Evolutionary conservation across 2,113 vertebrate species (phyloP).

Genomic region (Pseudorectes ferrugineus): DNA sequence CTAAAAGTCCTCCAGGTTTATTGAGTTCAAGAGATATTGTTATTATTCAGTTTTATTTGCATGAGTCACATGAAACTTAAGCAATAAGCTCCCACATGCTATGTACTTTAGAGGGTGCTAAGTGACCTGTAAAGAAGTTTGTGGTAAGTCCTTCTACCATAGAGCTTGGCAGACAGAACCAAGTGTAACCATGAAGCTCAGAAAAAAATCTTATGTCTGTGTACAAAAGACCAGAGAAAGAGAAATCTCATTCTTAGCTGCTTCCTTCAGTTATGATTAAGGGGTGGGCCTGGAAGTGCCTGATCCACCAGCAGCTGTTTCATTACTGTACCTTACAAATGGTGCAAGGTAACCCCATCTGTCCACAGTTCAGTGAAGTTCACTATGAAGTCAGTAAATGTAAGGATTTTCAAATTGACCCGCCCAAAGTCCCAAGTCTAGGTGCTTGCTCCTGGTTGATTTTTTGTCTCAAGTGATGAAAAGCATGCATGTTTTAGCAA

Average conservation of each 20-base stretch:
- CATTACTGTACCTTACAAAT: background rate
- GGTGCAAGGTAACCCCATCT: background rate
- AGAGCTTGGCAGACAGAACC: background rate
- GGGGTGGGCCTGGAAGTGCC: background rate
- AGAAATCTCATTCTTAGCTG: background rate
- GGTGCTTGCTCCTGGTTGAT: background rate
- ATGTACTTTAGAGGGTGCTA: constrained; percentile 11
- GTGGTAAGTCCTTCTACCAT: background rate
- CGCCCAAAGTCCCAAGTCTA: background rate
- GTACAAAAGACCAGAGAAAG: background rate
- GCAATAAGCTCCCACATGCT: constrained; percentile 34
- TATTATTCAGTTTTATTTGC: constrained; percentile 59
- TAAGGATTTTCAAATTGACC: background rate
- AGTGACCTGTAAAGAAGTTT: background rate
- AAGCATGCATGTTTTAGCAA: background rate
- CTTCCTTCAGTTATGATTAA: background rate
- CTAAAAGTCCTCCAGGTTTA: constrained; percentile 33
- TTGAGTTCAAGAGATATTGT: constrained; percentile 41
- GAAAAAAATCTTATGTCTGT: background rate
- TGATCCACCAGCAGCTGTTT: background rate
- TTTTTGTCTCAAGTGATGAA: background rate
- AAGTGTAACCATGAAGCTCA: background rate
- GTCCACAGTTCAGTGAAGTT: background rate
- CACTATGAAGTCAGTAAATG: background rate
- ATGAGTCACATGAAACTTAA: constrained; percentile 33